phyloP scores from a whole-genome alignment of 2,113 vertebrate species.

The Drymodes brunneopygia region DNA sequence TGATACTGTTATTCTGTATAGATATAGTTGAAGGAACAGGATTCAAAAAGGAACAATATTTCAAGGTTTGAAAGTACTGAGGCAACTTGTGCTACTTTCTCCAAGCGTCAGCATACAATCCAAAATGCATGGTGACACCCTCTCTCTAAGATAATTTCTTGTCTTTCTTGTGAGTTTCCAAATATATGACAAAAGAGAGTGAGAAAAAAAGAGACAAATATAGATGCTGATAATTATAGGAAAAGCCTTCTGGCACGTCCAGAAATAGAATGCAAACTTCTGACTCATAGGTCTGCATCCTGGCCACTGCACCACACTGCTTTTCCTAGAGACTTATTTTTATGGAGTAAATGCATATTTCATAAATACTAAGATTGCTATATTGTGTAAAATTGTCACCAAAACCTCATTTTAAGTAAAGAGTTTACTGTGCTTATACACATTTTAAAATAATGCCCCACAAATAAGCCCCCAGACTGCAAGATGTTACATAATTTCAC shows the following conservation, averaged over 20 bases:
- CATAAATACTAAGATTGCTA: neutral
- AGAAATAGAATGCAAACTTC: slow-evolving; percentile 37
- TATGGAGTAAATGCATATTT: neutral
- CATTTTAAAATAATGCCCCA: neutral
- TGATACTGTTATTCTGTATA: neutral
- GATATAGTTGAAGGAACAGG: neutral
- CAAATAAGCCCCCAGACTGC: neutral
- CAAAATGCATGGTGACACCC: neutral
- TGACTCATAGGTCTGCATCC: slow-evolving; percentile 46
- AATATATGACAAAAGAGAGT: slow-evolving; percentile 18
- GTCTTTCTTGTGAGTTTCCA: slow-evolving; percentile 37
- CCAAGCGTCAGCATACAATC: neutral
- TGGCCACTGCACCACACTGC: neutral
- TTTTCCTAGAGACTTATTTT: neutral
- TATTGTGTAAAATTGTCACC: neutral
- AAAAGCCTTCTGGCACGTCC: slow-evolving; percentile 34
- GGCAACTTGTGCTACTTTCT: neutral
- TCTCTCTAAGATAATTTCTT: neutral
- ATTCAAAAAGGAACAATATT: neutral
- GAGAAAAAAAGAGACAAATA: slow-evolving; percentile 32
- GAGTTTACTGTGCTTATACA: neutral
- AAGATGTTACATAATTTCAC: neutral
- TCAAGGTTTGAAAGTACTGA: neutral
- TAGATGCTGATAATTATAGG: slow-evolving; percentile 51
- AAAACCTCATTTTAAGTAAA: neutral